These are phyloP conservation scores for Caiman crocodilus DNA, from an alignment of 2,797 vertebrate genomes.

Conservation along the genomic window DNA sequence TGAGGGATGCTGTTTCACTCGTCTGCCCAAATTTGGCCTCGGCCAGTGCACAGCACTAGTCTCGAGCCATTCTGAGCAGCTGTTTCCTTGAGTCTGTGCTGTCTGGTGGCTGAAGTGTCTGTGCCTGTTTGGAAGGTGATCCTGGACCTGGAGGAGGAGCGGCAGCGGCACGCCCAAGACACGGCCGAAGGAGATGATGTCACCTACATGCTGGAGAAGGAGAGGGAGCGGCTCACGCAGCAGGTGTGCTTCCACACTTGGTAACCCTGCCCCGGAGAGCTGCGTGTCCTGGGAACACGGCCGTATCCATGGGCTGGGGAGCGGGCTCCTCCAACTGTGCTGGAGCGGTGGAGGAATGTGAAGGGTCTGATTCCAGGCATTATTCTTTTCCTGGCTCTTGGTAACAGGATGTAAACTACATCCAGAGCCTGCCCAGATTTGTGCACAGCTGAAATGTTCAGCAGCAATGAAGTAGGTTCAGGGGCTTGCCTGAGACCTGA, in stretches of 20 bases:
- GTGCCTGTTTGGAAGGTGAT: conserved; percentile 87
- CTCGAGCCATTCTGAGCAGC: not conserved
- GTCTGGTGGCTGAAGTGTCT: fast-evolving
- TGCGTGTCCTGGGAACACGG: not conserved
- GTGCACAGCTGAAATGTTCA: not conserved
- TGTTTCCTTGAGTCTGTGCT: not conserved
- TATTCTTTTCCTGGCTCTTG: not conserved
- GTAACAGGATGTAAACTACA: fast-evolving
- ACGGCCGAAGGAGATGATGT: conserved; percentile 92
- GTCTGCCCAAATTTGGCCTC: fast-evolving
- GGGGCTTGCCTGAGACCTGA: too few relatives aligned
- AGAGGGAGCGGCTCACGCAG: conserved; percentile 92
- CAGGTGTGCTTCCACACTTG: conserved; percentile 83
- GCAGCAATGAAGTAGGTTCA: not conserved
- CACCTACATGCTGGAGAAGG: conserved; percentile 93
- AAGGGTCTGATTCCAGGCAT: not conserved
- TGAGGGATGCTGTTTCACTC: not conserved
- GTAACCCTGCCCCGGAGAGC: not conserved
- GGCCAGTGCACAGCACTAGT: fast-evolving
- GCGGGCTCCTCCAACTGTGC: not conserved
- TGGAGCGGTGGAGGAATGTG: fast-evolving
- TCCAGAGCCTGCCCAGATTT: fast-evolving
- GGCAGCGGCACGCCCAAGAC: conserved; percentile 88
- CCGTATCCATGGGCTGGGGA: not conserved
- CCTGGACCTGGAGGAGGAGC: conserved; percentile 94